A percentile compares a stretch with the other conserved stretches of the same genome.
Conservation (phyloP, 2,888 invertebrate genomes). For the Pristionchus exspectatus region DNA sequence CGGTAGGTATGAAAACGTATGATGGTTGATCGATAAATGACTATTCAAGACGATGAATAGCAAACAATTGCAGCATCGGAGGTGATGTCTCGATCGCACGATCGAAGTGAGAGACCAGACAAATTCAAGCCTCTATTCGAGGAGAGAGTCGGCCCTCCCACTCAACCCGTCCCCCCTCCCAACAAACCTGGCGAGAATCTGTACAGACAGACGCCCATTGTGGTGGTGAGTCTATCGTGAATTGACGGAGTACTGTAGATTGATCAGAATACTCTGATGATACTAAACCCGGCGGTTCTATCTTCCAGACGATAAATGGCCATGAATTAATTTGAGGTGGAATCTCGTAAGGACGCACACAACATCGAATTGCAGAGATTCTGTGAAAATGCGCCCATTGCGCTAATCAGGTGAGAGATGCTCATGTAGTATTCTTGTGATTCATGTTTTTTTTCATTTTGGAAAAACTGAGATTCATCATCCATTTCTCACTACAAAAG, state of each 20-base stretch:
- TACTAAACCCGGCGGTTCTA: neutral
- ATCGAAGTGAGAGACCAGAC: conserved; percentile 57
- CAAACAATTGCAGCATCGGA: conserved; percentile 71
- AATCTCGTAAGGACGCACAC: conserved; percentile 97
- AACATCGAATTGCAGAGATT: conserved; percentile 97
- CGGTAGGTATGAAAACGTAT: too few relatives aligned
- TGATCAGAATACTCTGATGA: neutral
- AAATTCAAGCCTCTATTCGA: conserved; percentile 72
- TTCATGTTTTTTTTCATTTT: neutral
- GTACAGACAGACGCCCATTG: neutral
- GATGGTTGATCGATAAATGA: neutral
- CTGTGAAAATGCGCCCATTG: conserved; percentile 96
- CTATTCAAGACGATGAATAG: neutral
- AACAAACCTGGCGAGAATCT: neutral
- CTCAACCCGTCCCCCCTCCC: conserved; percentile 17
- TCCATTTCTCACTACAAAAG: too few relatives aligned
- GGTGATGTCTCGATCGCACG: conserved; percentile 61
- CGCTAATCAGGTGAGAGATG: conserved; percentile 87
- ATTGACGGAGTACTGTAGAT: neutral
- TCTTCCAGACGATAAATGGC: too few relatives aligned
- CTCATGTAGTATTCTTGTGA: neutral
- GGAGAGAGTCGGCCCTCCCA: conserved; percentile 69
- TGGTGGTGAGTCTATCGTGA: neutral
- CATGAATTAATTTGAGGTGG: conserved; percentile 83
- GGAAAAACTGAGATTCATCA: too few relatives aligned